Base-by-base conservation (phyloP, 1,140 invertebrate species). In the Drosophila paulistorum region DNA sequence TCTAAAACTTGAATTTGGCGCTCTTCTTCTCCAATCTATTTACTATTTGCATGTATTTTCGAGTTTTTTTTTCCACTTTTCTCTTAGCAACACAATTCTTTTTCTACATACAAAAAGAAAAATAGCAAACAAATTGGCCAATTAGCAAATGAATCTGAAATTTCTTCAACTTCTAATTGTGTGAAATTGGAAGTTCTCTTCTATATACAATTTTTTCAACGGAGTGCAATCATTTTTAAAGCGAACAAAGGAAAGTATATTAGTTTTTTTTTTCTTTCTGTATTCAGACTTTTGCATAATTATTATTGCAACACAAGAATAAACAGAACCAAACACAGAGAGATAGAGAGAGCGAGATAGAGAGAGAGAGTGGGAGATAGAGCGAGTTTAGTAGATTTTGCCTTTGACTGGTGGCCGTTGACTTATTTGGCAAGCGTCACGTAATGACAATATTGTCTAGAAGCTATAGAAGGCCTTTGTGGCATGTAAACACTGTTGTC, bases 141-240 rank as follows among this genome's bases (percentile, higher is more conserved):
- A 75, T 75, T 75, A 75, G 73, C 71, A 74, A 23, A 37, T 17
- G 72, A 61, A 68, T 65, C 73, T 74, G 55, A 48, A 41, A 75
- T 75, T 75, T 75, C 72, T 33, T 51, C 3, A 74, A 17, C 51
- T 58, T 58, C 41, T 61, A 72, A 48, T 65, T 37, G 68, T 23
- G 10, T 33, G n/a, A 58, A 57, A 62, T 70, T 20, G 37, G 35
- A 75, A 75, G 65, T 58, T 75, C 33, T 65, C 13, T 13, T 39
- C 9, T 51, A 48, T 7, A 51, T 54, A 67, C 55, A 60, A 5
- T 60, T 60, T 60, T 60, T 20, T 60, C 20, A 51, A 23, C 23
- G 20, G 45, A 51, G 23, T 60, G 58, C 58, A 60, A 60, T 23
- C 14, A 23, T 14, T 39, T 39, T 60, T 60, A 35, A 10, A 39